These are phyloP conservation scores for Ochropacha duplaris DNA, from an alignment of 2,888 invertebrate genomes.

Conservation along the genomic window DNA sequence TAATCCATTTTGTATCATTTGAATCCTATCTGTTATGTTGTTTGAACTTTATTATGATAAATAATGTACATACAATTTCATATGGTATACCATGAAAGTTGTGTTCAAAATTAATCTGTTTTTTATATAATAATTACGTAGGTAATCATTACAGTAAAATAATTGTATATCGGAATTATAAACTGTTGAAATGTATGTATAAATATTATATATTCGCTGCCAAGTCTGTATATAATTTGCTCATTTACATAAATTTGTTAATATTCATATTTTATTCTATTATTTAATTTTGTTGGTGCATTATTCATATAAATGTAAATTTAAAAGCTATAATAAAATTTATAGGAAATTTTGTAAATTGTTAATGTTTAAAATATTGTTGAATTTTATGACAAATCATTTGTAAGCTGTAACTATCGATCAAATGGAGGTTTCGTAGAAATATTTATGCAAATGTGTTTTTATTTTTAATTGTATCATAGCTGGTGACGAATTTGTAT, in stretches of 20 bases:
- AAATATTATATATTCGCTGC: conserved; percentile 34
- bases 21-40: neutral
- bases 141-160: neutral
- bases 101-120: neutral
- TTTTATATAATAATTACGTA: neutral
- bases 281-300: conserved; percentile 11
- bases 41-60: neutral
- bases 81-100: neutral
- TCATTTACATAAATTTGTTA: conserved; percentile 6
- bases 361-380: conserved; percentile 77
- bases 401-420: conserved; percentile 54
- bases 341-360: conserved; percentile 66
- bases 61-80: neutral
- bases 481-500: conserved; percentile 40
- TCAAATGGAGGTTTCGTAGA: conserved; percentile 45
- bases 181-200: conserved; percentile 23
- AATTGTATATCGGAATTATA: conserved; percentile 15
- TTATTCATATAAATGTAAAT: conserved; percentile 46
- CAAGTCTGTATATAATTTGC: conserved; percentile 33
- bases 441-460: conserved; percentile 33
- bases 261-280: conserved; percentile 11
- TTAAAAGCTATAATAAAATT: conserved; percentile 44
- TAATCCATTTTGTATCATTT: neutral
- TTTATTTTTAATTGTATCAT: conserved; percentile 18
- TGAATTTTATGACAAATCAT: conserved; percentile 70